phyloP scores from a whole-genome alignment of 2,797 vertebrate genomes.

The Crocidura indochinensis region DNA sequence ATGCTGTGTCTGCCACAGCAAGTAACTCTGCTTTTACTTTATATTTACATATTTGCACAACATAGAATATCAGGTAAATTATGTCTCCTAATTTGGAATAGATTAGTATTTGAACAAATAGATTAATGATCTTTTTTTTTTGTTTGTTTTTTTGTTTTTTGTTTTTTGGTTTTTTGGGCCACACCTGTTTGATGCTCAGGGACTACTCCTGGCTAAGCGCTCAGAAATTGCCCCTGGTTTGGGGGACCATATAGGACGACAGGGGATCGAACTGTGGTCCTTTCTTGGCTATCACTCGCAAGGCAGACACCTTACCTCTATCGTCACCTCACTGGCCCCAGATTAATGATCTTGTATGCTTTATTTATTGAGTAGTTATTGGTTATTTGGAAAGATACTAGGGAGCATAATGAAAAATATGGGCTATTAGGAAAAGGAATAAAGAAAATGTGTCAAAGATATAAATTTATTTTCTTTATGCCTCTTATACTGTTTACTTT shows the following conservation, averaged over 20 bases:
- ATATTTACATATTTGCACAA: background rate
- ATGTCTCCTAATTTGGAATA: constrained; percentile 24
- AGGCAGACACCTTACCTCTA: too few relatives aligned
- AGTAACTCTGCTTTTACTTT: background rate
- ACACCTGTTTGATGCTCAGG: too few relatives aligned
- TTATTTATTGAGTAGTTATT: constrained; percentile 51
- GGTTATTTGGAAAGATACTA: constrained; percentile 52
- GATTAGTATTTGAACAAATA: constrained; percentile 40
- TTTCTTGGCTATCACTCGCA: too few relatives aligned
- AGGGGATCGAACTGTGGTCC: too few relatives aligned
- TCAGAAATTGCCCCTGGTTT: too few relatives aligned
- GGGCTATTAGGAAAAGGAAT: constrained; percentile 62
- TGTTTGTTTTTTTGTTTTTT: too few relatives aligned
- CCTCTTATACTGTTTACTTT: constrained; percentile 18
- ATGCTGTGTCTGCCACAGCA: too few relatives aligned
- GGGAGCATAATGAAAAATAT: constrained; percentile 57
- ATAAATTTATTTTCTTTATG: constrained; percentile 54
- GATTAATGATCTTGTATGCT: constrained; percentile 47
- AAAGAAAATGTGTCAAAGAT: constrained; percentile 53
- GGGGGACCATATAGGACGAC: too few relatives aligned
- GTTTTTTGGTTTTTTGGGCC: too few relatives aligned
- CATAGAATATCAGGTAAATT: background rate
- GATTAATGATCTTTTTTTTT: constrained; percentile 14
- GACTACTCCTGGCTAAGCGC: too few relatives aligned
- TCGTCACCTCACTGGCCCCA: too few relatives aligned